Evolutionary conservation across 2,113 vertebrate species (phyloP), one percentile per base, ranked within the genome.

Genomic region (Eubucco bourcierii): DNA sequence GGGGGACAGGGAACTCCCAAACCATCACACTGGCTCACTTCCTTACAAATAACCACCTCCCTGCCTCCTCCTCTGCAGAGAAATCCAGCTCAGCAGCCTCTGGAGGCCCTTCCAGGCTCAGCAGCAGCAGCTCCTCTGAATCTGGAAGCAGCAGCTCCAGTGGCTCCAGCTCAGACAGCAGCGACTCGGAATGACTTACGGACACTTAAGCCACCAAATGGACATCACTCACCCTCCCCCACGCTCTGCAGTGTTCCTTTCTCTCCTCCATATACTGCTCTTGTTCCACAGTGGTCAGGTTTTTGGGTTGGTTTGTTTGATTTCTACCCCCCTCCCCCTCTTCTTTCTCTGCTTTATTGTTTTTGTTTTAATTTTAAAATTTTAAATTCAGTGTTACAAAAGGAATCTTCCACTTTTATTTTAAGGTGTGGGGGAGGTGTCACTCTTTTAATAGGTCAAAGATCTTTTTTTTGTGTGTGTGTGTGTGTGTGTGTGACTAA

Each of bases 101-200:
- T 1, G 99, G 99, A 12, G 99, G 99, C 25, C 96, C 98, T 3
- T 98, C 98, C 15, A 96, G 98, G 39, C 98, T 97, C 71, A 97
- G 97, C 86, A 97, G 97, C 97, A 98, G 98, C 98, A 98, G 97
- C 68, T 99, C 98, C 59, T 99, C 99, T 0, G 98, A 98, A 73
- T 99, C 98, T 0, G 98, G 97, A 10, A 98, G 97, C 97, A 98
- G 98, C 97, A 98, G 98, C 89, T 98, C 98, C 76, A 98, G 98
- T 2, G 98, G 98, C 4, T 99, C 98, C 90, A 98, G 98, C 84
- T 98, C 99, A 0, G 99, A 99, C 97, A 99, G 98, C 98, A 98
- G 98, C 24, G 98, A 99, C 94, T 98, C 98, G 1, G 96, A 98
- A 93, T 98, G 95, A 97, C 37, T 50, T 7, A 18, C 1, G 67